phyloP scores from a whole-genome alignment of 2,888 invertebrate species.

The Leistus spinibarbis region DNA sequence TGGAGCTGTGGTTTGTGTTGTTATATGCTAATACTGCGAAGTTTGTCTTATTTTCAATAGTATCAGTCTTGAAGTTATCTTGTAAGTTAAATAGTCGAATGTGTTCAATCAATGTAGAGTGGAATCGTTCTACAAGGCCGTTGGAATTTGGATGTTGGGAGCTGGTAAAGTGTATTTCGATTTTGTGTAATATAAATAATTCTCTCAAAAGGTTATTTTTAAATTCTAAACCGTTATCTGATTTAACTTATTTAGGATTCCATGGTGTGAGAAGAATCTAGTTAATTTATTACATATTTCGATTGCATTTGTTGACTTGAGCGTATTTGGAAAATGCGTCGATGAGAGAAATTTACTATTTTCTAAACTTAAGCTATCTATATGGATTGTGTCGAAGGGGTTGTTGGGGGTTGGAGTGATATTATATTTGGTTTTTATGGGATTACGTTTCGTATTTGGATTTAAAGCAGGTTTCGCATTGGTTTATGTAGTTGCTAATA shows the following conservation, averaged over 20 bases:
- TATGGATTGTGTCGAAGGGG: constrained; percentile 39
- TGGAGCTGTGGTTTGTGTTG: too few species aligned
- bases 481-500: constrained; percentile 40
- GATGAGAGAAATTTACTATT: constrained; percentile 40
- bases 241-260: constrained; percentile 40
- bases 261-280: constrained; percentile 39
- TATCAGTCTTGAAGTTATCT: constrained; percentile 14
- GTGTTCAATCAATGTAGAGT: constrained; percentile 42
- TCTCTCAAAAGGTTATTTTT: constrained; percentile 33
- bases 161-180: constrained; percentile 43
- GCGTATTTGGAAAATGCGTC: constrained; percentile 43
- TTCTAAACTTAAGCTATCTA: constrained; percentile 34
- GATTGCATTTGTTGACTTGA: constrained; percentile 31
- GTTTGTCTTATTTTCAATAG: constrained; percentile 24
- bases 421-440: constrained; percentile 36
- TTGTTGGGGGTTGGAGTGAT: constrained; percentile 34
- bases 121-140: constrained; percentile 41
- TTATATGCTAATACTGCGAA: constrained; percentile 35
- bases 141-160: constrained; percentile 42
- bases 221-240: constrained; percentile 43
- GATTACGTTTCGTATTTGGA: constrained; percentile 42
- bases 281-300: constrained; percentile 41
- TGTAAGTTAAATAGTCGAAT: constrained; percentile 28
- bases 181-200: constrained; percentile 40
- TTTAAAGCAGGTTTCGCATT: constrained; percentile 40